Evolutionary conservation across 2,888 invertebrate species (phyloP).

Genomic region (Nysson spinosus): DNA sequence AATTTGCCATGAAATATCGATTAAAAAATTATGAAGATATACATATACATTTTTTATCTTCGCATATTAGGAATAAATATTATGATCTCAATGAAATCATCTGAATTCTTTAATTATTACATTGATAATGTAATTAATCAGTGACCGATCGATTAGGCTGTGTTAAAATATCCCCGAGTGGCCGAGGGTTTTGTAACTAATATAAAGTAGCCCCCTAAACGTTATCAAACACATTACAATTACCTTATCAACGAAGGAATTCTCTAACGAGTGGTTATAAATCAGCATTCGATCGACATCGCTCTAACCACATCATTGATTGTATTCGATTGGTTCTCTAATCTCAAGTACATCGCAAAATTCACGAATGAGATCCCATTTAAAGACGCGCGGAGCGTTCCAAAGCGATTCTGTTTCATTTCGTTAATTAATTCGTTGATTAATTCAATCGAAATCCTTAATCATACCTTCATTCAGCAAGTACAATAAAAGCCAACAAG

Average conservation of each 20-base stretch:
- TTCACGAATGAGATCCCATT: constrained; percentile 19
- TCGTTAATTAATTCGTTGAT: background rate
- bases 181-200: constrained; percentile 55
- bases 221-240: too few relatives aligned
- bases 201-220: constrained; percentile 32
- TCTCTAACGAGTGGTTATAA: constrained; percentile 13
- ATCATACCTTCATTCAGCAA: too few relatives aligned
- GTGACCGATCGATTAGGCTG: constrained; percentile 48
- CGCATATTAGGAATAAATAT: too few relatives aligned
- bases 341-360: background rate
- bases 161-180: constrained; percentile 49
- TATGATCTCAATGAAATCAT: too few relatives aligned
- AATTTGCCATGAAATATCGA: too few relatives aligned
- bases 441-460: too few relatives aligned
- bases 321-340: background rate
- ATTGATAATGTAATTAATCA: background rate
- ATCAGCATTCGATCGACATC: constrained; percentile 12
- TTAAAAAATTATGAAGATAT: too few relatives aligned
- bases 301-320: background rate
- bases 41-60: too few relatives aligned
- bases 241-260: constrained; percentile 7
- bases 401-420: constrained; percentile 17
- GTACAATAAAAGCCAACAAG: too few relatives aligned
- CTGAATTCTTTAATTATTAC: too few relatives aligned
- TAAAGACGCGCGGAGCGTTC: constrained; percentile 43